These are phyloP conservation scores for Sebastes variabilis DNA, from an alignment of 2,797 vertebrate species.

Conservation along the genomic window DNA sequence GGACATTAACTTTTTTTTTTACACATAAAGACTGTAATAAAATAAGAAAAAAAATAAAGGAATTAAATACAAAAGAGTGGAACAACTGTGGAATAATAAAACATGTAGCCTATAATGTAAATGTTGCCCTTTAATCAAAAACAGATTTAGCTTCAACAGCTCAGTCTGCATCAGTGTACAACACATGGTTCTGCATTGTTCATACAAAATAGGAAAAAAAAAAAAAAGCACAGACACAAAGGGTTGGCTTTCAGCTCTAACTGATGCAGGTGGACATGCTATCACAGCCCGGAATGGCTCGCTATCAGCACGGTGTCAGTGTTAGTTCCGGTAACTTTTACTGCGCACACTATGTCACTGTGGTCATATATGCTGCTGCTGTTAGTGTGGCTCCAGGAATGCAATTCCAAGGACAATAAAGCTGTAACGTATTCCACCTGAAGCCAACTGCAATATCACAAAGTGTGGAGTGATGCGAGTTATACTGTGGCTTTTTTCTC, in stretches of 20 bases:
- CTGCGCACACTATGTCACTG: slow-evolving; percentile 4
- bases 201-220: not conserved
- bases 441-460: slow-evolving; percentile 25
- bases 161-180: not conserved
- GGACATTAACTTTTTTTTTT: not conserved
- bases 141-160: not conserved
- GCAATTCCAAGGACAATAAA: slow-evolving; percentile 52
- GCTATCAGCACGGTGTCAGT: slow-evolving; percentile 26
- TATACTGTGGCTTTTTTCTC: not conserved
- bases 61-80: not conserved
- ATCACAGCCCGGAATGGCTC: not conserved
- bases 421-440: slow-evolving; percentile 29
- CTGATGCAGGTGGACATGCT: slow-evolving; percentile 43
- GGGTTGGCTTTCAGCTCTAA: slow-evolving; percentile 18
- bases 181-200: not conserved
- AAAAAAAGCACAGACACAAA: slow-evolving; percentile 21
- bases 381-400: not conserved
- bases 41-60: not conserved
- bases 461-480: slow-evolving; percentile 32
- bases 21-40: not conserved
- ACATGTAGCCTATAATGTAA: not conserved
- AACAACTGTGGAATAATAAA: not conserved
- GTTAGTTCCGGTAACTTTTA: slow-evolving; percentile 59
- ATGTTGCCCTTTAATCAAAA: slow-evolving; percentile 34
- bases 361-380: not conserved